Base-by-base conservation (phyloP, 2,888 invertebrate genomes). In the Lordiphosa fenestrarum region DNA sequence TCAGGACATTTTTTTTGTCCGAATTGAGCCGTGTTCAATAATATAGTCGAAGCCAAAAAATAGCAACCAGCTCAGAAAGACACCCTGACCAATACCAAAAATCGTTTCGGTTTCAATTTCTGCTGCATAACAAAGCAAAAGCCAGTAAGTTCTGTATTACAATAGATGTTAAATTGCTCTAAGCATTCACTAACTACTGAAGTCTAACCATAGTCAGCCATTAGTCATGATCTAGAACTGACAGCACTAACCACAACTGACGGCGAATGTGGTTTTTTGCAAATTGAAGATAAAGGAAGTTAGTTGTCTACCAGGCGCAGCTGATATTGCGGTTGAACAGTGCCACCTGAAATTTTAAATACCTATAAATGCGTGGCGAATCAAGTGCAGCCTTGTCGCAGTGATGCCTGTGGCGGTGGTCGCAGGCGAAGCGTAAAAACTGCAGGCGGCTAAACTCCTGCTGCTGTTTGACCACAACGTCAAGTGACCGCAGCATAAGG, bases 401-500 rank as follows among this genome's bases (percentile, higher is more conserved):
- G 61, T 58, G 44, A 55, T 68, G 50, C 41, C 61, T 61, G 64
- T 47, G 71, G 71, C 66, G 48, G 65, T 57, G 61, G 60, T 30
- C 52, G 53, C 53, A 67, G 63, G 41, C 58, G 57, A 55, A 58
- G 62, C 63, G 66, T 47, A 66, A 63, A 71, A 73, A 67, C 51
- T 50, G 62, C 48, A 37, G 44, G 57, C 46, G 46, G 9, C 19
- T 33, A 33, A 19, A 47, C 35, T n/a, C 40, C 40, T 52, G 48
- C 13, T 54, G 53, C 40, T 57, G 61, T 57, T 58, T 69, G 69
- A 84, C 77, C 77, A 58, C 77, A 78, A 66, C 46, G 64, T 44
- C 70, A 83, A 83, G 77, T 41, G 61, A 76, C 84, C 77, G 61
- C 77, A 81, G 64, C 58, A 66, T 54, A 58, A 64, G 59, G 60